A percentile compares a stretch with the other conserved stretches of the same genome.
phyloP scores from a whole-genome alignment of 2,113 vertebrate genomes.

The Amblyornis subalaris region DNA sequence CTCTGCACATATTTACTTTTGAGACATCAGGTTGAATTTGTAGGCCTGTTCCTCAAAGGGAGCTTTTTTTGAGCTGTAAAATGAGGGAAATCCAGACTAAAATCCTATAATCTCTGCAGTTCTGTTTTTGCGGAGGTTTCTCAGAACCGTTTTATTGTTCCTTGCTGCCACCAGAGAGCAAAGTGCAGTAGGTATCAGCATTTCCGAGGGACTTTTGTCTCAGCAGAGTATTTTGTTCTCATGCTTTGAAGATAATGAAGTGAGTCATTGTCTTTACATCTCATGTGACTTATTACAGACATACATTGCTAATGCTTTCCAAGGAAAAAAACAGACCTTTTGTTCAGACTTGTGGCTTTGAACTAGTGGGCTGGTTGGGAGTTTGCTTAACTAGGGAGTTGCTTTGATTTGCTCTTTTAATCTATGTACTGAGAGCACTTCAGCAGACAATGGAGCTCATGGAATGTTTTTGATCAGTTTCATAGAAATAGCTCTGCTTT shows the following conservation, averaged over 20 bases:
- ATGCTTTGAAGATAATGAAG: slow-evolving; percentile 7
- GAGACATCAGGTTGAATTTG: background rate
- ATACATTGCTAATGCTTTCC: background rate
- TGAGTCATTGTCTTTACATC: slow-evolving; percentile 33
- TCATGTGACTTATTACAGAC: background rate
- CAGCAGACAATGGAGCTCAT: background rate
- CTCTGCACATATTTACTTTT: background rate
- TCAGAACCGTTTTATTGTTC: background rate
- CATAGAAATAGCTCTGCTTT: background rate
- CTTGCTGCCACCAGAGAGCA: background rate
- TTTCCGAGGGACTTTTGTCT: background rate
- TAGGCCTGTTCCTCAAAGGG: background rate
- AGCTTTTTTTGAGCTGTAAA: background rate
- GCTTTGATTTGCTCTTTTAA: slow-evolving; percentile 18
- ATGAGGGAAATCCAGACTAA: background rate
- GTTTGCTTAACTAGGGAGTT: background rate
- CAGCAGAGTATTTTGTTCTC: background rate
- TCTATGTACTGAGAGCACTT: background rate
- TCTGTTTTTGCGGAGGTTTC: background rate
- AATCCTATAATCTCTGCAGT: background rate
- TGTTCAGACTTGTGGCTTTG: background rate
- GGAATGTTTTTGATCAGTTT: background rate
- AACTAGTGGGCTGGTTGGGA: background rate
- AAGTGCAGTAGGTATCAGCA: background rate
- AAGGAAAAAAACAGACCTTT: background rate